Conservation (phyloP, 2,797 vertebrate genomes). For the Trachops cirrhosus region DNA sequence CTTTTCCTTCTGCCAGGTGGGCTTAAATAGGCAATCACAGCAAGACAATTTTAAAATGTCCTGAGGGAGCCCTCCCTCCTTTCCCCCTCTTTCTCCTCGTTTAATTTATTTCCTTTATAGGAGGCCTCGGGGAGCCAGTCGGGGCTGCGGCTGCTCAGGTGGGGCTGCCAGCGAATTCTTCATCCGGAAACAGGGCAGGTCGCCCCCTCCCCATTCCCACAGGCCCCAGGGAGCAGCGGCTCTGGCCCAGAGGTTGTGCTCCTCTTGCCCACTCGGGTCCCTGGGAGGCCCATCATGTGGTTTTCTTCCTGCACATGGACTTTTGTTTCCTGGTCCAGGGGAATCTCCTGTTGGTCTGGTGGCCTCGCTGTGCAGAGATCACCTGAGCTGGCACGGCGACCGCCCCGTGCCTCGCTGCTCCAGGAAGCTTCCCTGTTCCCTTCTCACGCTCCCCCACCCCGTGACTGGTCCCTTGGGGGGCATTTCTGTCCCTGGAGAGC, state of each 20-base stretch:
- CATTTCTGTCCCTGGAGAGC: not conserved
- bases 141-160: not conserved
- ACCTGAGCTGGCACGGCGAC: not conserved
- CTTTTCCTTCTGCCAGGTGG: slow-evolving; percentile 42
- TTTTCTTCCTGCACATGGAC: not conserved
- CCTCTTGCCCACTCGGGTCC: not conserved
- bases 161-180: not conserved
- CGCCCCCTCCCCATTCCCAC: not conserved
- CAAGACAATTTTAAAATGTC: slow-evolving; percentile 52
- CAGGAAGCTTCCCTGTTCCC: not conserved
- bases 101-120: slow-evolving; percentile 34
- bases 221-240: not conserved
- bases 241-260: not conserved
- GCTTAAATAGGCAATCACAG: slow-evolving; percentile 64
- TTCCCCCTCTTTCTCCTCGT: not conserved
- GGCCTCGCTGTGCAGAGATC: not conserved
- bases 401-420: not conserved
- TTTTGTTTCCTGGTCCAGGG: not conserved
- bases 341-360: not conserved
- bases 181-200: not conserved
- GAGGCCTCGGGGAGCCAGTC: not conserved
- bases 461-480: not conserved
- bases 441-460: not conserved
- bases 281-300: not conserved
- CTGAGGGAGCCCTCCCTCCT: not conserved